phyloP scores from a whole-genome alignment of 2,888 invertebrate genomes.

The Camponotus fellah region DNA sequence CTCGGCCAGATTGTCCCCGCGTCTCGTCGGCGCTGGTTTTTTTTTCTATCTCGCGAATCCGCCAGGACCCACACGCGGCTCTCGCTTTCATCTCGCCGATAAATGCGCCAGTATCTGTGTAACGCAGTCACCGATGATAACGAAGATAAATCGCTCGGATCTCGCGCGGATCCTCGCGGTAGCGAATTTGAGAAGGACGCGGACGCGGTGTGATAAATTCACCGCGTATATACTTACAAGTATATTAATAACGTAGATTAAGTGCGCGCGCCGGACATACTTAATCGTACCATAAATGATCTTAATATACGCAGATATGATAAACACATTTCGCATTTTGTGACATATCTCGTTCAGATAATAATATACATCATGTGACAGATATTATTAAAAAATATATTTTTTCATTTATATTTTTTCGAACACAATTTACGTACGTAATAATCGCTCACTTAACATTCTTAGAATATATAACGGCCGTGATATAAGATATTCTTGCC shows the following conservation, averaged over 20 bases:
- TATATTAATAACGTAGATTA: slow-evolving; percentile 14
- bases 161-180: background rate
- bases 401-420: too few relatives aligned
- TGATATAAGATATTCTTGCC: background rate
- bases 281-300: background rate
- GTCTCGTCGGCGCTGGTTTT: slow-evolving; percentile 23
- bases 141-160: slow-evolving; percentile 56
- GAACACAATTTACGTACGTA: background rate
- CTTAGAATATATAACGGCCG: background rate
- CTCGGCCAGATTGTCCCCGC: slow-evolving; percentile 33
- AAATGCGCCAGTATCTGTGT: slow-evolving; percentile 54
- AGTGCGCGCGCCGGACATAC: background rate
- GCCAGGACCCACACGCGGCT: slow-evolving; percentile 48
- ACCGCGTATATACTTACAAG: slow-evolving; percentile 2
- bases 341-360: background rate
- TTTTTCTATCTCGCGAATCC: slow-evolving; percentile 52
- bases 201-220: slow-evolving; percentile 30
- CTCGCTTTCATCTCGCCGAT: slow-evolving; percentile 71
- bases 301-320: background rate
- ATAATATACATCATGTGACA: background rate
- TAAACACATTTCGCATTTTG: background rate
- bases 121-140: slow-evolving; percentile 57
- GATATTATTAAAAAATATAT: too few relatives aligned
- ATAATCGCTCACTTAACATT: background rate
- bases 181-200: slow-evolving; percentile 18